Base-by-base conservation (phyloP, 2,113 vertebrate genomes). In the Ctenomys sociabilis region DNA sequence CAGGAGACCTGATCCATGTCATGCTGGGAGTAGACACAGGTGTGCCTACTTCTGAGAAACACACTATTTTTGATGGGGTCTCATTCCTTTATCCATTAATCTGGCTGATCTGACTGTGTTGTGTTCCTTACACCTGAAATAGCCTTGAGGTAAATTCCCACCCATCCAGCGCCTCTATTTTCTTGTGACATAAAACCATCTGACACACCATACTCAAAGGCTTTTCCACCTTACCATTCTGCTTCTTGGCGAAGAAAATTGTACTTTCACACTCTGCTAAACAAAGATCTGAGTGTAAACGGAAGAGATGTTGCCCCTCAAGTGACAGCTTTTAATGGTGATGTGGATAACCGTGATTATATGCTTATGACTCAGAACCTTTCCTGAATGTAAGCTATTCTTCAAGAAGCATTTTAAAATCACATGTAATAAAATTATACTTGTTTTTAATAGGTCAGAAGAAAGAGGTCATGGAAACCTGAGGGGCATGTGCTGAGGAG, bases 361-460 rank as follows among this genome's bases (percentile, higher is more conserved):
- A 21, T 17, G 21, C 13, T 37, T 68, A 68, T 19, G 43, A 21
- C 57, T 61, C 14, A 0, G 35, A 52, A 4, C 17, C 5, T 90
- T 94, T 80, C 35, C 52, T 72, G 43, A 91, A 90, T 64, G 24
- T 57, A 86, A 83, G n/a, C 8, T 5, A 32, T 54, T 66, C 7
- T 21, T 63, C 30, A 82, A 54, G 1, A 92, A 92, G 43, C 54
- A 16, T 30, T 78, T 64, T 1, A 52, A 90, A 73, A 12, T 14
- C 30, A 11, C 40, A 64, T 37, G 22, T 30, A 49, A 72, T 66
- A 87, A 75, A 92, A 54, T 72, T 57, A 87, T 7, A 90, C 63
- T 93, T 72, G 26, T 57, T 64, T 83, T 95, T 82, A 91, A 52
- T 61, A 30, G 5, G 6, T 90, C 92, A 35, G 61, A 81, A n/a